phyloP scores from a whole-genome alignment of 2,113 vertebrate species.

The Myocastor coypus region DNA sequence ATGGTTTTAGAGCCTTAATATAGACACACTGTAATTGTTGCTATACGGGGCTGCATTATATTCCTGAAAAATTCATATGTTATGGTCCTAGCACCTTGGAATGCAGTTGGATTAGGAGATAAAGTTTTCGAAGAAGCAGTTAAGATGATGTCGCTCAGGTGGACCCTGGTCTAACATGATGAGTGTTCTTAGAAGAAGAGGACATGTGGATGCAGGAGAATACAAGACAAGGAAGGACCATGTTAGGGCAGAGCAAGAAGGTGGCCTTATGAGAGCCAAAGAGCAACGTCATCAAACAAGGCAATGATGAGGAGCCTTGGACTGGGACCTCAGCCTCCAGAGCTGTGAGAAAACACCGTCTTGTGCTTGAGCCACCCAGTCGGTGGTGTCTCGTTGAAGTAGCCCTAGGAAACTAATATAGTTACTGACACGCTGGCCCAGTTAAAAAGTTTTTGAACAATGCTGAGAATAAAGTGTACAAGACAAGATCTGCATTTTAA shows the following conservation, averaged over 20 bases:
- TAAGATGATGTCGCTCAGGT: background rate
- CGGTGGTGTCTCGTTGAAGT: background rate
- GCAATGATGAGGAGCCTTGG: background rate
- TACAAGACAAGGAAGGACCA: background rate
- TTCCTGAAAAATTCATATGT: background rate
- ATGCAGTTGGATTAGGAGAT: background rate
- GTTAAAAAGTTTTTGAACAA: background rate
- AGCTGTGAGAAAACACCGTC: background rate
- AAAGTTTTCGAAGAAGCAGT: conserved; percentile 10
- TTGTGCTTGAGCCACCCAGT: background rate
- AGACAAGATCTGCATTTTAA: background rate
- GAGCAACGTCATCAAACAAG: background rate
- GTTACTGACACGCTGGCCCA: background rate
- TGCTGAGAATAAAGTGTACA: background rate
- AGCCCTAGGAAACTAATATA: background rate
- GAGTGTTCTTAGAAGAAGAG: background rate
- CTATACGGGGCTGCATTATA: background rate
- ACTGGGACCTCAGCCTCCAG: background rate
- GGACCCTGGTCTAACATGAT: background rate
- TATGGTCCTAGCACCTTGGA: conserved; percentile 18
- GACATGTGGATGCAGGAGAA: background rate
- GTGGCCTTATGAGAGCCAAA: background rate
- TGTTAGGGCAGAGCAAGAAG: background rate
- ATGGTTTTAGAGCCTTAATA: background rate
- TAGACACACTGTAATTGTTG: background rate